phyloP scores from a whole-genome alignment of 1,140 invertebrate species.

The Drosophila navojoa region DNA sequence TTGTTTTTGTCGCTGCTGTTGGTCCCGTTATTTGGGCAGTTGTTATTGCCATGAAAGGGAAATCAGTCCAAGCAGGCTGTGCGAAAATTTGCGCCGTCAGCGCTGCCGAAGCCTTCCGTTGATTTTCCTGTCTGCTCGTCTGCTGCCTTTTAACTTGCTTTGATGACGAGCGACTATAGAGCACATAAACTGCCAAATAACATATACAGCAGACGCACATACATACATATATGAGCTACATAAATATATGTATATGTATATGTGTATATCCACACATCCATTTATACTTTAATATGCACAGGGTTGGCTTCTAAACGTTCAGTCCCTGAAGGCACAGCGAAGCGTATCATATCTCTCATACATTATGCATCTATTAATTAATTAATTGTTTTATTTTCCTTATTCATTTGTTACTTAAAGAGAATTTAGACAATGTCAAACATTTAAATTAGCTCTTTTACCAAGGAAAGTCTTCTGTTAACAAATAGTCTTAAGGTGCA shows the following conservation, averaged over 20 bases:
- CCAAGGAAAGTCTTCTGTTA: no score
- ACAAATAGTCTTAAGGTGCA: no score
- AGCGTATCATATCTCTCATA: no score
- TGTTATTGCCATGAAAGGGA: constrained; percentile 52
- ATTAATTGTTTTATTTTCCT: no score
- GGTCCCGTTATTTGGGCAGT: constrained; percentile 24
- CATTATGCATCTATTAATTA: no score
- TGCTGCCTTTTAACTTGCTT: constrained; percentile 25
- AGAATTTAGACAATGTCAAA: no score
- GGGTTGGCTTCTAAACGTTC: background rate
- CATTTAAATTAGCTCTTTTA: no score
- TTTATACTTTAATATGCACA: constrained; percentile 2
- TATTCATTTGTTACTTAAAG: no score
- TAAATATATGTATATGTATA: no score
- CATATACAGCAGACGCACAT: background rate
- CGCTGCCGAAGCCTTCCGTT: constrained; percentile 34
- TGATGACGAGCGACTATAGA: constrained; percentile 40
- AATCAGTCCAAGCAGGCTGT: constrained; percentile 39
- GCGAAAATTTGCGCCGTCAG: constrained; percentile 51
- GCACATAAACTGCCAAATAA: constrained; percentile 34
- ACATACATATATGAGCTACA: background rate
- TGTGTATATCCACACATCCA: background rate
- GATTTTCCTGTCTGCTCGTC: constrained; percentile 27
- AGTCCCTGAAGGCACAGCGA: background rate
- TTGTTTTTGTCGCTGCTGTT: constrained; percentile 14